phyloP scores from a whole-genome alignment of 2,888 invertebrate species.

The Noctua pronuba region DNA sequence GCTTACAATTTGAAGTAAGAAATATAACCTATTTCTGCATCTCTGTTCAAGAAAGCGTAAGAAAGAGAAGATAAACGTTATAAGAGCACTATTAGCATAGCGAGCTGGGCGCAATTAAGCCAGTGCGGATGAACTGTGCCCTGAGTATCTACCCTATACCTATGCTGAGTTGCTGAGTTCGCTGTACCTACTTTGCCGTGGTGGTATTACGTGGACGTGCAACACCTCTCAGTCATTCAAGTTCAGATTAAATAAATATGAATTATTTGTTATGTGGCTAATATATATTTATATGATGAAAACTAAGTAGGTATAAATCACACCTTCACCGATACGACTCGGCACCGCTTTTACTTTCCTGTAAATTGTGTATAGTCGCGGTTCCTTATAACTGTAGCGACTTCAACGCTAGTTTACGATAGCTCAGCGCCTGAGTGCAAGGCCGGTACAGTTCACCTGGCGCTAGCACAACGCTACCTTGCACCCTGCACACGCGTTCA shows the following conservation, averaged over 20 bases:
- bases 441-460: constrained; percentile 67
- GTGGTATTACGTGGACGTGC: no score
- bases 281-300: constrained; percentile 18
- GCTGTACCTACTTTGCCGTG: background rate
- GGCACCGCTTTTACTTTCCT: constrained; percentile 85
- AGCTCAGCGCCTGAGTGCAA: constrained; percentile 71
- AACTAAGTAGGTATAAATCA: constrained; percentile 26
- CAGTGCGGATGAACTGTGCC: background rate
- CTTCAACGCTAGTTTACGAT: constrained; percentile 67
- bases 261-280: background rate
- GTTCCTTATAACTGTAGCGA: constrained; percentile 76
- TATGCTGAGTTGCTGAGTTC: background rate
- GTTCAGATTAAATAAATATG: constrained; percentile 17
- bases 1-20: background rate
- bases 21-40: constrained; percentile 30
- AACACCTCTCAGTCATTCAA: constrained; percentile 4
- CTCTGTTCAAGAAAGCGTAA: constrained; percentile 26
- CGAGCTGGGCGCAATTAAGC: background rate
- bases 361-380: constrained; percentile 74
- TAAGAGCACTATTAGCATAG: background rate
- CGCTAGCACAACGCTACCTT: constrained; percentile 70
- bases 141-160: background rate
- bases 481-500: constrained; percentile 74
- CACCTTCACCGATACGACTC: constrained; percentile 71
- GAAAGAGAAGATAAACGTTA: constrained; percentile 7